Conservation (phyloP, 2,888 invertebrate species). For the Erebia palarica region DNA sequence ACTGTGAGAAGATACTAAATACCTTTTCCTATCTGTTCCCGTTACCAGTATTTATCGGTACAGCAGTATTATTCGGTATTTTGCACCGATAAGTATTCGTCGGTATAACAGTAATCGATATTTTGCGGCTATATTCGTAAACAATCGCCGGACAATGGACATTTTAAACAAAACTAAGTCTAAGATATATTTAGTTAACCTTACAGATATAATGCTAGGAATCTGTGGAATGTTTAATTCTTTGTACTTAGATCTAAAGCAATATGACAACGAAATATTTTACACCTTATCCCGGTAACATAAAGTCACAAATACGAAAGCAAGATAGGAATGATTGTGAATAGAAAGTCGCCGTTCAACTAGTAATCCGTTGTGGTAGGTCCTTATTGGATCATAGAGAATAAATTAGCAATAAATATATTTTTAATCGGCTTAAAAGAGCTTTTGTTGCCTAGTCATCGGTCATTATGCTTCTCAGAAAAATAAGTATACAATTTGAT, state of each 20-base stretch:
- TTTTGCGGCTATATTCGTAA: slow-evolving; percentile 11
- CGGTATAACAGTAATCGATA: slow-evolving; percentile 1
- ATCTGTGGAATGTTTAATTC: slow-evolving; percentile 27
- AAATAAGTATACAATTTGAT: background rate
- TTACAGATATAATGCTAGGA: slow-evolving; percentile 11
- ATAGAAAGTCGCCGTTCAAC: slow-evolving; percentile 40
- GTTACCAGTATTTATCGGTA: background rate
- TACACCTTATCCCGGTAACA: slow-evolving; percentile 19
- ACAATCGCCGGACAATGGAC: slow-evolving; percentile 20
- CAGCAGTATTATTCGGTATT: slow-evolving; percentile 2
- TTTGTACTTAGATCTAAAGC: slow-evolving; percentile 1
- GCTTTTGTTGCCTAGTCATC: background rate
- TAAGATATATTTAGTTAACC: background rate
- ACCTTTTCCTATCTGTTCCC: background rate
- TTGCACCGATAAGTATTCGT: slow-evolving; percentile 11
- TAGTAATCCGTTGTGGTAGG: slow-evolving; percentile 40
- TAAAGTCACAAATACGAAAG: slow-evolving; percentile 21
- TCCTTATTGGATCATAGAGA: slow-evolving; percentile 34
- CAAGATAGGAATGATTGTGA: slow-evolving; percentile 18
- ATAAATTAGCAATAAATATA: slow-evolving; percentile 39
- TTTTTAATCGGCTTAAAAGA: slow-evolving; percentile 29
- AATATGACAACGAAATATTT: slow-evolving; percentile 9
- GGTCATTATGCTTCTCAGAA: background rate
- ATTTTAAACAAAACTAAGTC: slow-evolving; percentile 20
- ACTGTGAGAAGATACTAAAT: slow-evolving; percentile 4